Conservation (phyloP, 2,797 vertebrate genomes). For the Micropoecilia bifurca region DNA sequence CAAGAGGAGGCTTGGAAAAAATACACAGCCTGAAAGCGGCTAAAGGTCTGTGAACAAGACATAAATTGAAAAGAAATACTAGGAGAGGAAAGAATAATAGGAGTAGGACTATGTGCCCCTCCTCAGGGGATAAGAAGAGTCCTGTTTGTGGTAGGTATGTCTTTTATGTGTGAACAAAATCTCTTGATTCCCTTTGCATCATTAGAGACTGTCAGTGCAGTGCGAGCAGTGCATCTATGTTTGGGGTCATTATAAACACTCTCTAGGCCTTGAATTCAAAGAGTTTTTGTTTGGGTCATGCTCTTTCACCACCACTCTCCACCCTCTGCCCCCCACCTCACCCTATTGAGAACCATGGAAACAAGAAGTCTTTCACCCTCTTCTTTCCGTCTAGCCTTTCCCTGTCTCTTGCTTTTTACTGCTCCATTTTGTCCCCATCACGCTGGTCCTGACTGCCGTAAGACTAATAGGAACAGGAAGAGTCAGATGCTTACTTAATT, state of each 20-base stretch:
- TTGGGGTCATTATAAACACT: conserved; percentile 72
- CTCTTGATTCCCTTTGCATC: conserved; percentile 61
- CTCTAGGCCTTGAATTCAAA: conserved; percentile 72
- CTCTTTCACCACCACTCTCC: conserved; percentile 68
- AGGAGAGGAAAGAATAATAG: conserved; percentile 58
- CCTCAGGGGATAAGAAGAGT: conserved; percentile 44
- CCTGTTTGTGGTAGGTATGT: conserved; percentile 59
- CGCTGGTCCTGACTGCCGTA: conserved; percentile 32
- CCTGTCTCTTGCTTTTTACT: conserved; percentile 45
- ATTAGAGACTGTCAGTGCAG: conserved; percentile 59
- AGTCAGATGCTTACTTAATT: conserved; percentile 72
- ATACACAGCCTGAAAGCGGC: conserved; percentile 33
- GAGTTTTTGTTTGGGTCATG: conserved; percentile 75
- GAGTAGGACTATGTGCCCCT: conserved; percentile 45
- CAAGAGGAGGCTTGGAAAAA: conserved; percentile 35
- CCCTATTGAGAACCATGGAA: conserved; percentile 71
- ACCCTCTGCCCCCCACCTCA: conserved; percentile 59
- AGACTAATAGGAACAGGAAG: conserved; percentile 66
- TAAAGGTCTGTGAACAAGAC: conserved; percentile 46
- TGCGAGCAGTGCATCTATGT: conserved; percentile 67
- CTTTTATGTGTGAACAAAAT: conserved; percentile 66
- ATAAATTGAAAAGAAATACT: conserved; percentile 42
- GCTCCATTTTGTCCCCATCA: conserved; percentile 51
- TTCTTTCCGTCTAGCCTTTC: conserved; percentile 53
- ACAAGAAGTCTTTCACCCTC: conserved; percentile 71